Evolutionary conservation across 2,113 vertebrate species (phyloP).

Genomic region (Fulica atra): DNA sequence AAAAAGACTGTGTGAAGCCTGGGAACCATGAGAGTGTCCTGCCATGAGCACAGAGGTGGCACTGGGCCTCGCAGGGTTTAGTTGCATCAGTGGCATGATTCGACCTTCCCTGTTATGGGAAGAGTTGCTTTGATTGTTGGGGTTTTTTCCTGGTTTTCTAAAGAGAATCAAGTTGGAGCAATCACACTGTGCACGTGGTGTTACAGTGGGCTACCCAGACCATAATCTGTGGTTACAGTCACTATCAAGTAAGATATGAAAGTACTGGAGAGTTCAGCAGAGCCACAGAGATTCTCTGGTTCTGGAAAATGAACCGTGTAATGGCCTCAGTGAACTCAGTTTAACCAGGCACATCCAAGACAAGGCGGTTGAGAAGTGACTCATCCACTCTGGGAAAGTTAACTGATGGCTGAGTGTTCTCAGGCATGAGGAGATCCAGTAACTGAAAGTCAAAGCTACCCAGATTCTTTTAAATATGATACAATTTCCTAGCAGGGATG

Average conservation of each 20-base stretch:
- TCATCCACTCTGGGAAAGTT: neutral
- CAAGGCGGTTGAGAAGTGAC: neutral
- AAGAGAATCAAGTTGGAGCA: neutral
- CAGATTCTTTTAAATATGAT: neutral
- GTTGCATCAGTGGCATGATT: neutral
- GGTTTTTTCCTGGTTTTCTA: neutral
- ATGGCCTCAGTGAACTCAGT: neutral
- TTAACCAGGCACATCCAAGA: neutral
- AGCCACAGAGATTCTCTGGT: neutral
- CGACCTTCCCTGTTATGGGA: neutral
- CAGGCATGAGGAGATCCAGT: rapidly evolving
- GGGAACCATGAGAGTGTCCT: rapidly evolving
- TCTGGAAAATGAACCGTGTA: neutral
- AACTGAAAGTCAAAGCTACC: neutral
- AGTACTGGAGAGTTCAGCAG: neutral
- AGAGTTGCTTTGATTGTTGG: neutral
- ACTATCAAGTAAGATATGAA: neutral
- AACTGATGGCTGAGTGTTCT: neutral
- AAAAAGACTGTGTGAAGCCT: neutral
- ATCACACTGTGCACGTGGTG: neutral
- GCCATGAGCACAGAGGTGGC: neutral
- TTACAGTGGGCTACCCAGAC: rapidly evolving
- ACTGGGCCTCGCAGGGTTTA: neutral
- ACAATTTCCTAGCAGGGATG: neutral
- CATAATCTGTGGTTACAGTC: neutral